Base-by-base conservation (phyloP, 2,888 invertebrate species). In the Epinotia ramella region DNA sequence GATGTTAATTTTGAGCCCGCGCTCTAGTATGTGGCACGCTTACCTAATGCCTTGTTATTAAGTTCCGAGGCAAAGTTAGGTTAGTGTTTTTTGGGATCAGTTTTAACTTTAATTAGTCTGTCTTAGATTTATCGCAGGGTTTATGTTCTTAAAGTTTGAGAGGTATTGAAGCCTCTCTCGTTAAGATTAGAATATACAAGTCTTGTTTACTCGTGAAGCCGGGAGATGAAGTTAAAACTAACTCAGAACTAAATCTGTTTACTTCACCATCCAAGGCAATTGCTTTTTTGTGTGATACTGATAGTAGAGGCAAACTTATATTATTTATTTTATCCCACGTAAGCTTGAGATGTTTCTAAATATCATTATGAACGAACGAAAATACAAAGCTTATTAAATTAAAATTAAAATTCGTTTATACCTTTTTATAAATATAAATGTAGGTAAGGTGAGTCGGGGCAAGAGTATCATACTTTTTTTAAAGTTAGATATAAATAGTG, bases 1-100 rank as follows among this genome's bases (percentile, higher is more conserved):
- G 80, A 79, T 78, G 66, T 70, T 76, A 74, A 74, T 78, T 79
- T 79, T 66, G 63, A 60, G 63, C 65, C 65, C 46, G 86, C 84
- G 87, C 28, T 67, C 40, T 87, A 80, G 76, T 73, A 64, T 71
- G 73, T 56, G 56, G n/a, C 53, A 66, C 33, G 77, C 78, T 79
- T 57, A 59, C 65, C 44, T 66, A 49, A 33, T 28, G 59, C 72
- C 33, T 24, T 24, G 44, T 72, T 68, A 69, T 59, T 69, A 59
- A 69, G 20, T 24, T 44, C 33, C 46, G 16, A 49, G 24, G 66
- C 24, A 56, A 49, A 65, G 13, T 72, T 40, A 63, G 20, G 46
- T 9, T 33, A 40, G 6, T 13, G 4, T 49, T 65, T 59, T 71
- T 65, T 59, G 2, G 18, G 49, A 53, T 62, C 2, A 20, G 60